Evolutionary conservation across 2,888 invertebrate genomes (phyloP), one percentile per base, ranked within the genome.

Genomic region (Lysandra coridon): DNA sequence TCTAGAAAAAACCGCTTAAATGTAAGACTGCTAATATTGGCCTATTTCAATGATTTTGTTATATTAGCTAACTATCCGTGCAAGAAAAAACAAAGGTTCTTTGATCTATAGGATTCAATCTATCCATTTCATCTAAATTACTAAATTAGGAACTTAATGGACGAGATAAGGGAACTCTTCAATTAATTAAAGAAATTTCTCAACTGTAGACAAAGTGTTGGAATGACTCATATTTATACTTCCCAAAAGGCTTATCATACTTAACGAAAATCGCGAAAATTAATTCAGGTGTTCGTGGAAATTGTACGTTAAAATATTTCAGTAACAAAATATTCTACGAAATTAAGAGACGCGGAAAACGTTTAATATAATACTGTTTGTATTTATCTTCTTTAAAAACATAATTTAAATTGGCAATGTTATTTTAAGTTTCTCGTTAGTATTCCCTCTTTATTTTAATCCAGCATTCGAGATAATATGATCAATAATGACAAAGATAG

Each of bases 41-140:
- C 33, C 33, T 37, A 37, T 37, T 37, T 37, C 33, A 37, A 37
- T 37, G 33, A 37, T 37, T 37, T 37, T 37, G 33, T 37, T 37
- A 37, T 37, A 3, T 2, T 37, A 37, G 33, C 3, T 37, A 37
- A 40, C 5, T 5, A 40, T 40, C 0, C 10, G 49, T 7, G 12
- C 7, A 49, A 49, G 10, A 49, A 49, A 49, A 49, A 49, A 49
- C 60, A n/a, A 23, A 2, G 6, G 10, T 57, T 57, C 0, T 17
- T 57, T 17, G 14, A 17, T 53, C 17, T 17, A 14, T 10, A 7
- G 7, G 10, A 62, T 1, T 62, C 2, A 62, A 23, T 62, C 2
- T 10, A 3, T 62, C n/a, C 23, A 10, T 2, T 23, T 62, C 1
- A 30, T 30, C 64, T 79, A 79, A 81, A 81, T 73, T 82, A 78